Base-by-base conservation (phyloP, 2,797 vertebrate genomes). In the Periophthalmus magnuspinnatus region DNA sequence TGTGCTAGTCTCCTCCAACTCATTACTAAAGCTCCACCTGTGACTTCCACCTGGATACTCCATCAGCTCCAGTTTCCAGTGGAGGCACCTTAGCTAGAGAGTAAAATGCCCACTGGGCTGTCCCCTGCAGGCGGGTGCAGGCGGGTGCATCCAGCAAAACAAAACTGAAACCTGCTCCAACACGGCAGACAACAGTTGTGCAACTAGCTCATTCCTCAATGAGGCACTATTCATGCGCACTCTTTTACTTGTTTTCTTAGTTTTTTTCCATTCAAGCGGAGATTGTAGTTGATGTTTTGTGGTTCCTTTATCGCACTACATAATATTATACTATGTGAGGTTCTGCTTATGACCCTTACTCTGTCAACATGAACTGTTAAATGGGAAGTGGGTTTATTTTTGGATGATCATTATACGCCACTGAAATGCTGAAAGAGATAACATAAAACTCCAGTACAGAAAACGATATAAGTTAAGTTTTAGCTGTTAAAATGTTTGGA, bases 1-100 rank as follows among this genome's bases (percentile, higher is more conserved):
- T 86, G 76, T 84, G 76, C 61, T 68, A 79, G 69, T 84, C 58
- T 83, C 77, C 75, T 83, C 79, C 86, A 86, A 83, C 87, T 91
- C 89, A 91, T 91, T 92, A 91, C 70, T 79, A 84, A 87, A 86
- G 72, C 79, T 91, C 86, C 88, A 88, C 88, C 84, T 89, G 89
- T 88, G 81, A 84, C 84, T 90, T 88, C 84, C 88, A 90, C 86
- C 89, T 91, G 88, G 82, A 88, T 81, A 78, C 76, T 65, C 82
- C 81, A 76, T 81, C 80, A 84, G 83, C 83, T 87, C 79, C 80
- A 79, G 47, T 77, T 86, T 86, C 77, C 74, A 84, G 79, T 74
- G 75, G 69, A 81, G 79, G 71, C 80, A 73, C 61, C 68, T 78
- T 85, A 88, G 87, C 78, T 86, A 86, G 68, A 83, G 82, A 80